These are phyloP conservation scores for Hippopotamus amphibius DNA, from an alignment of 2,113 vertebrate genomes.

Conservation along the genomic window DNA sequence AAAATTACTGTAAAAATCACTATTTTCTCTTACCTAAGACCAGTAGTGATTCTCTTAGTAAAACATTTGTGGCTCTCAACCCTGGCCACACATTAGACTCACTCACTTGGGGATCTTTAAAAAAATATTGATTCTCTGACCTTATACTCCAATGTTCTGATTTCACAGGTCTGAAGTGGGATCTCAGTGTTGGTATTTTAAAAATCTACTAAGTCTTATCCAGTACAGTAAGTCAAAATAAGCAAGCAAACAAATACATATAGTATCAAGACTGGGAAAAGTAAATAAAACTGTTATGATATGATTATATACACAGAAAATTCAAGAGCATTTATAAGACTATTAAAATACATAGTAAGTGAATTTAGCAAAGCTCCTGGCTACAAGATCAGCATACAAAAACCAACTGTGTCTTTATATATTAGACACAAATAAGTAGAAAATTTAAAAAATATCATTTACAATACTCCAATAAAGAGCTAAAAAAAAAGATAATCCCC, in stretches of 20 bases:
- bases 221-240: background rate
- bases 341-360: background rate
- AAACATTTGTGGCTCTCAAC: background rate
- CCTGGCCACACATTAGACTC: background rate
- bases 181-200: background rate
- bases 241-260: background rate
- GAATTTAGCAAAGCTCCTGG: constrained; percentile 36
- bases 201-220: background rate
- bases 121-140: background rate
- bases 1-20: background rate
- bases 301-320: background rate
- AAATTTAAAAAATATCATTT: constrained; percentile 33
- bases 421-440: background rate
- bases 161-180: background rate
- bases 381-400: background rate
- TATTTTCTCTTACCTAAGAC: background rate
- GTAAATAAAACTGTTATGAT: constrained; percentile 1
- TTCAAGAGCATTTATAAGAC: background rate
- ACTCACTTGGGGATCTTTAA: background rate
- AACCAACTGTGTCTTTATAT: background rate
- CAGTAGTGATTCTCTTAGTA: background rate
- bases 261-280: background rate
- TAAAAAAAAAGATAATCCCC: no score
- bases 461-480: background rate
- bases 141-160: background rate